These are phyloP conservation scores for Acridotheres tristis DNA, from an alignment of 2,797 vertebrate species.

Conservation along the genomic window DNA sequence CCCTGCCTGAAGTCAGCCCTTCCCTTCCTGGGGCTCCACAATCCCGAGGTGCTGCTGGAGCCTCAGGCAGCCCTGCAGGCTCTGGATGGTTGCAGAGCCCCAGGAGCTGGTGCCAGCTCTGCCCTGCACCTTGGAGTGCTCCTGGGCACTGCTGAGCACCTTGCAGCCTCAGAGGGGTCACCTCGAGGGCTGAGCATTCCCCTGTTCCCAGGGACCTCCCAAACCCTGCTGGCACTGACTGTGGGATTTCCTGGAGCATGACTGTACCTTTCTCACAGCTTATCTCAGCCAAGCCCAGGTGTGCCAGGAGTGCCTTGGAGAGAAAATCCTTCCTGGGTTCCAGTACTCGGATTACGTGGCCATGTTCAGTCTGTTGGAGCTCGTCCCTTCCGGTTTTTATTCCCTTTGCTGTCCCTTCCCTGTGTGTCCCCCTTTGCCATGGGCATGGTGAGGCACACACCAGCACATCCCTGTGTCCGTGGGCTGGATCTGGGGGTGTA, in stretches of 20 bases:
- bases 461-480: rapidly evolving
- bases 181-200: rapidly evolving
- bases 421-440: rapidly evolving
- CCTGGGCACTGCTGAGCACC: not conserved
- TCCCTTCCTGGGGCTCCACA: not conserved
- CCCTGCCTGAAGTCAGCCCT: not conserved
- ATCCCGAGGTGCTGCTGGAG: not conserved
- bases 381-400: not conserved
- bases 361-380: not conserved
- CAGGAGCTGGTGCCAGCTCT: not conserved
- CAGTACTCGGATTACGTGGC: rapidly evolving
- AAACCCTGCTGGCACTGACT: not conserved
- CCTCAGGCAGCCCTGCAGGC: not conserved
- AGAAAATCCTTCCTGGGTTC: not conserved
- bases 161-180: not conserved
- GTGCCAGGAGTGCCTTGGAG: not conserved
- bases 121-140: not conserved
- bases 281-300: not conserved
- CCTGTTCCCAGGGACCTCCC: not conserved
- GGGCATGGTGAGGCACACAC: not conserved
- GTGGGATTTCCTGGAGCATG: rapidly evolving
- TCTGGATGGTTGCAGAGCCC: not conserved
- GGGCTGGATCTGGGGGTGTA: not conserved
- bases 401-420: not conserved
- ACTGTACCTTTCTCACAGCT: rapidly evolving